Percentiles rank a stretch among this genome's conserved stretches.
Conservation (phyloP, 2,113 vertebrate species). For the Hippocampus mohnikei region DNA sequence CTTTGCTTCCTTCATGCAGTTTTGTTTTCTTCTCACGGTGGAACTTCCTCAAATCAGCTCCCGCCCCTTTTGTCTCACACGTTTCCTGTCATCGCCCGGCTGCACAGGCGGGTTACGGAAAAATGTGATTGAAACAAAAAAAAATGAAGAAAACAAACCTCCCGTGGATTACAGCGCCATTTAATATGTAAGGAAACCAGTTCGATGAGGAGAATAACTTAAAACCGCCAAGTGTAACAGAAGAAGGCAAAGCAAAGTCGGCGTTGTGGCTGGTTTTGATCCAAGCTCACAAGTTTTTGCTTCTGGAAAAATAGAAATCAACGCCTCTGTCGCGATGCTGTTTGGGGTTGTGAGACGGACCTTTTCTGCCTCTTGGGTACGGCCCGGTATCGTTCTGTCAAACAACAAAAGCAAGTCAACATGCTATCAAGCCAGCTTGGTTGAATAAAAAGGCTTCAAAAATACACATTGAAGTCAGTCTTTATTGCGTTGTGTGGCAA, state of each 20-base stretch:
- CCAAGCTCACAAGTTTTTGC: conserved; percentile 53
- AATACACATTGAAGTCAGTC: too few species aligned
- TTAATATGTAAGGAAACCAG: neutral
- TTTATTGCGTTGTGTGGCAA: too few species aligned
- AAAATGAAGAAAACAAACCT: neutral
- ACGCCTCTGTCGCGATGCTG: conserved; percentile 73
- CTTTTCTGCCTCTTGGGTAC: conserved; percentile 59
- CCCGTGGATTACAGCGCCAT: neutral
- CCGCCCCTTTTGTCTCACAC: neutral
- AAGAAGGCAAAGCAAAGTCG: neutral
- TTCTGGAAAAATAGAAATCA: conserved; percentile 80
- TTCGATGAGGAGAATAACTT: neutral
- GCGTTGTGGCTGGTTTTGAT: neutral
- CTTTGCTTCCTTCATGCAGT: neutral
- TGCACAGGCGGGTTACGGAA: neutral
- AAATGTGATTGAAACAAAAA: neutral
- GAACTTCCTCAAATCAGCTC: conserved; percentile 14
- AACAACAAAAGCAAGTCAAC: neutral
- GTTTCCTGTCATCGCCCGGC: neutral
- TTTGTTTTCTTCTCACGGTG: neutral
- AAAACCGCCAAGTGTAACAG: neutral
- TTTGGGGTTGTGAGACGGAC: conserved; percentile 48
- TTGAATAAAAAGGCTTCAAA: too few species aligned
- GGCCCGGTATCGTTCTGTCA: conserved; percentile 52
- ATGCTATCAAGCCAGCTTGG: too few species aligned